Evolutionary conservation across 2,113 vertebrate genomes (phyloP).

Genomic region (Corythaeola cristata): DNA sequence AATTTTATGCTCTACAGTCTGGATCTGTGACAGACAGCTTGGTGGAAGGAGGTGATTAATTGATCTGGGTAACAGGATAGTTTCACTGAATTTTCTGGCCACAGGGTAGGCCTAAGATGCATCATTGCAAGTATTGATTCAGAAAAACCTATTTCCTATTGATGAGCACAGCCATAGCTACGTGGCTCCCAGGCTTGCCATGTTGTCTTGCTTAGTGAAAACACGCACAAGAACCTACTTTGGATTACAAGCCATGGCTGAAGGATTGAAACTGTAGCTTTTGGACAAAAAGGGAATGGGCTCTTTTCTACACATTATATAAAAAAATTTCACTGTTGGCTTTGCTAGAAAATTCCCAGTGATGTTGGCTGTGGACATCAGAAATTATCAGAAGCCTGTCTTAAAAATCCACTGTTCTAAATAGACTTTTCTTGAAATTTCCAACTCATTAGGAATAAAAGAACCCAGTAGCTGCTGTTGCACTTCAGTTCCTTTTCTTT

Average conservation of each 20-base stretch:
- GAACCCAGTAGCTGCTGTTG: not conserved
- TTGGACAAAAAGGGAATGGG: not conserved
- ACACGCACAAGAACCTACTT: not conserved
- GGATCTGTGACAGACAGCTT: not conserved
- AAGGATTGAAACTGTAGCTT: not conserved
- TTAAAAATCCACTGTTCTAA: not conserved
- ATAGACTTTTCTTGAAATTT: not conserved
- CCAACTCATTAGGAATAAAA: not conserved
- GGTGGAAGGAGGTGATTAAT: not conserved
- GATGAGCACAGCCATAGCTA: not conserved
- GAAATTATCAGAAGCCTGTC: not conserved
- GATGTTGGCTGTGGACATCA: not conserved
- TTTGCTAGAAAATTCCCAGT: not conserved
- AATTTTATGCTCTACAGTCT: not conserved
- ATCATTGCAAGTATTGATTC: not conserved
- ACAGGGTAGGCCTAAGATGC: not conserved
- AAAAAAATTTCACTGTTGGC: not conserved
- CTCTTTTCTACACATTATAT: not conserved
- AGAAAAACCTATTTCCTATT: not conserved
- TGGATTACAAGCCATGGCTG: not conserved
- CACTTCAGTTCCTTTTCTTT: not conserved
- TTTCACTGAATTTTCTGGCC: not conserved
- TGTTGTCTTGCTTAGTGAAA: not conserved
- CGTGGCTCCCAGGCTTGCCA: not conserved
- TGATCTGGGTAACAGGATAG: not conserved